These are phyloP conservation scores for Nymphicus hollandicus DNA, from an alignment of 2,113 vertebrate species.

Conservation along the genomic window DNA sequence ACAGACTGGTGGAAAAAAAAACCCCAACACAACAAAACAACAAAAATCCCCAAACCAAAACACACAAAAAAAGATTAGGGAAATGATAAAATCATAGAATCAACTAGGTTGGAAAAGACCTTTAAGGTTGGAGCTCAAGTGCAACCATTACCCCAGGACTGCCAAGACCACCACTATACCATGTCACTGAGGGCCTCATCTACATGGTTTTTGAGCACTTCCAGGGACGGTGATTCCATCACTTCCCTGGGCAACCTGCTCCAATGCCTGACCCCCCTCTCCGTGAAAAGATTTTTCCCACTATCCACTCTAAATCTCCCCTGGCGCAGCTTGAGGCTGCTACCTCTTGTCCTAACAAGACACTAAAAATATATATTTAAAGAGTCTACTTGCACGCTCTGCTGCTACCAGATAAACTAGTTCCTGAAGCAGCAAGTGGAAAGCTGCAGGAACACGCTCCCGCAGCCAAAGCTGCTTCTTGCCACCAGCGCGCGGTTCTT, in stretches of 20 bases:
- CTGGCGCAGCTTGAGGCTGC: too few species aligned
- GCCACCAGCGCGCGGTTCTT: background rate
- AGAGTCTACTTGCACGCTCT: background rate
- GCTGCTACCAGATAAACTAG: background rate
- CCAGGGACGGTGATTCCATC: background rate
- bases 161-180: background rate
- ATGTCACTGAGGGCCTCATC: background rate
- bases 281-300: too few species aligned
- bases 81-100: background rate
- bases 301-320: too few species aligned
- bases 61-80: background rate
- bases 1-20: background rate
- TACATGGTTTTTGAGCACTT: background rate
- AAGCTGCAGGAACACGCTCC: too few species aligned
- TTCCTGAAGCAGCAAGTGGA: background rate
- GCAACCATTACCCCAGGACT: background rate
- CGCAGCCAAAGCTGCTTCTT: too few species aligned
- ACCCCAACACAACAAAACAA: background rate
- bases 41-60: background rate
- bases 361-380: background rate
- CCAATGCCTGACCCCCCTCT: background rate
- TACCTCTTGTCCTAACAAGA: background rate
- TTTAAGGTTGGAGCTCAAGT: background rate
- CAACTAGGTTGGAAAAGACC: background rate
- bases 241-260: background rate